Conservation (phyloP, 2,797 vertebrate species). For the Hipposideros larvatus region DNA sequence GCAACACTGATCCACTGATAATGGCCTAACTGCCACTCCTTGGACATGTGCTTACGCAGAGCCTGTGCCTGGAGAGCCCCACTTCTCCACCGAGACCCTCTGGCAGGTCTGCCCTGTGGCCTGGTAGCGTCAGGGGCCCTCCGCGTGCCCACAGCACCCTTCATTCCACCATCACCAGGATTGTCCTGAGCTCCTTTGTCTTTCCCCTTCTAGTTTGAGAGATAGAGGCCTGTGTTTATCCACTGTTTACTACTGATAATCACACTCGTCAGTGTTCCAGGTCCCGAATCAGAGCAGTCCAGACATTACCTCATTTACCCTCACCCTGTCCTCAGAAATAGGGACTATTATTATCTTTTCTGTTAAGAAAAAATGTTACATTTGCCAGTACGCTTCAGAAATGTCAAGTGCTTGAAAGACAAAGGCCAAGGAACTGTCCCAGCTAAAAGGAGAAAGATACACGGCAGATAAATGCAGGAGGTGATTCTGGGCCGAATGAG, state of each 20-base stretch:
- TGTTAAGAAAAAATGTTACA: conserved; percentile 33
- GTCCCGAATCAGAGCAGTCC: neutral
- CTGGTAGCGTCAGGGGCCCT: neutral
- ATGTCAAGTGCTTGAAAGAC: neutral
- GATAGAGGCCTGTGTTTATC: neutral
- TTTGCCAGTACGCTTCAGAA: neutral
- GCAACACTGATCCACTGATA: neutral
- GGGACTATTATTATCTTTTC: conserved; percentile 3
- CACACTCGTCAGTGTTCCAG: neutral
- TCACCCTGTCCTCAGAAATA: neutral
- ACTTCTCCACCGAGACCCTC: neutral
- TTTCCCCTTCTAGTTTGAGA: neutral
- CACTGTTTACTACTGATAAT: neutral
- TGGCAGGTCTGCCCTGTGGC: neutral
- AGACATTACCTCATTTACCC: neutral
- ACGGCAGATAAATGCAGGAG: neutral
- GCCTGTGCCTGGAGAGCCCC: neutral
- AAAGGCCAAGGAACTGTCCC: neutral
- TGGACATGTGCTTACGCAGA: rapidly evolving
- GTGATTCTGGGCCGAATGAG: neutral
- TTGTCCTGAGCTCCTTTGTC: neutral
- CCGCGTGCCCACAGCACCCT: neutral
- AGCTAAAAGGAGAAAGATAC: neutral
- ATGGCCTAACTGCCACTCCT: neutral
- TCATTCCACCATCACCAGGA: neutral